A percentile compares a stretch with the other conserved stretches of the same genome.
Conservation (phyloP, 2,797 vertebrate species). For the Cichlasoma orientale region DNA sequence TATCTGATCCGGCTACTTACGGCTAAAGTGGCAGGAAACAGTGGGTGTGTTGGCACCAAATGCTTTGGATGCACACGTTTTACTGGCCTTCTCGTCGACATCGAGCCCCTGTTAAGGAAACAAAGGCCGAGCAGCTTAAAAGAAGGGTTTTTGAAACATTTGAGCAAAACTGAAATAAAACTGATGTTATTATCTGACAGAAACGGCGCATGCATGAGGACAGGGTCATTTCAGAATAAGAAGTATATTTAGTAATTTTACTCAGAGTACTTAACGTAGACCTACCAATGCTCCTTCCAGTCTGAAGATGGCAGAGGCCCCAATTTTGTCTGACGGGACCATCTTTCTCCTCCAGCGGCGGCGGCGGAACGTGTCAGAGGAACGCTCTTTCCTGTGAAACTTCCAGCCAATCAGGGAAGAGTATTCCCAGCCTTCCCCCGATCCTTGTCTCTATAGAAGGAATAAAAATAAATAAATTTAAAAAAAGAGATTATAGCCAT, state of each 20-base stretch:
- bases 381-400: slow-evolving; percentile 91
- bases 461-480: no score
- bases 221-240: not conserved
- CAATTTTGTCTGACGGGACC: slow-evolving; percentile 87
- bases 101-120: slow-evolving; percentile 86
- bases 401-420: slow-evolving; percentile 97
- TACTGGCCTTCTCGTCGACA: slow-evolving; percentile 85
- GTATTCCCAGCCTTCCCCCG: slow-evolving; percentile 93
- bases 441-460: slow-evolving; percentile 64
- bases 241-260: slow-evolving; percentile 3
- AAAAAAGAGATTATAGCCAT: not conserved
- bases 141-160: not conserved
- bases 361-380: slow-evolving; percentile 92
- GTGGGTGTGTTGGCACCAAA: slow-evolving; percentile 96
- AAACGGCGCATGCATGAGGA: slow-evolving; percentile 32
- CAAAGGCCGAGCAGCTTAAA: not conserved
- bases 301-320: slow-evolving; percentile 93
- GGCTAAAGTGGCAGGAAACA: slow-evolving; percentile 91
- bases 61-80: slow-evolving; percentile 81
- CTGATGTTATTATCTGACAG: slow-evolving; percentile 30
- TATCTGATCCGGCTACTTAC: slow-evolving; percentile 81
- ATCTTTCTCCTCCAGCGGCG: slow-evolving; percentile 96
- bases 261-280: slow-evolving; percentile 4
- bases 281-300: slow-evolving; percentile 94
- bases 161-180: slow-evolving; percentile 20